Base-by-base conservation (phyloP, 30 jellyfish, hydroid and myxozoan genomes). In the Cassiopea andromeda region DNA sequence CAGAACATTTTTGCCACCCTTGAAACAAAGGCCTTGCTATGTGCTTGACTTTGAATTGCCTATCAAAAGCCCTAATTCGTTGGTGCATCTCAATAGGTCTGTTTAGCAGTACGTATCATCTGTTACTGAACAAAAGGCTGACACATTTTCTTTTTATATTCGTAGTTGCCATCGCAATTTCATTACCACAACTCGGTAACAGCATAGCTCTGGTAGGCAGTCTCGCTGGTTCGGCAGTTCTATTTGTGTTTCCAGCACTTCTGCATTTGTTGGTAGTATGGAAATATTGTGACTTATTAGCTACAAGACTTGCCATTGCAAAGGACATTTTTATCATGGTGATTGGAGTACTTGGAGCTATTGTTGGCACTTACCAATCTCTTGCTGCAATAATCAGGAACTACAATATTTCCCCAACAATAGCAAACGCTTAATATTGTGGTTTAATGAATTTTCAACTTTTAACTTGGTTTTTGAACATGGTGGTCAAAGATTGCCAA, bases 201-300 rank as follows among this genome's bases (percentile, higher is more conserved):
- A 64, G 93, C 88, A 92, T 92, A 44, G 97, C 97, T 12, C 73
- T 92, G 85, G 97, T 92, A 17, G 97, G 97, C 54, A 71, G 96
- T 48, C 83, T 92, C 58, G 97, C 97, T 7, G 97, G 97, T 38
- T 92, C 97, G 14, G 97, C 97, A n/a, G 95, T 92, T 2, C 85
- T 92, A 58, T 85, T 92, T 77, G 97, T 92, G 9, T 78, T 92
- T 74, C 97, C 97, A 1, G 92, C 95, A 19, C 72, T 86, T 3
- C 66, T 92, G 61, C 97, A 92, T 78, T 16, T 69, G 77, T 82
- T 92, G 15, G 92, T 92, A 75, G 80, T 92, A 72, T 92, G 97
- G 97, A 60, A 92, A 44, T 91, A 91, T 76, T 75, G 92, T 44
- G 78, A 44, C 66, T 18, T n/a, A 14, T 78, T 78, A 9, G 69